A percentile compares a stretch with the other conserved stretches of the same genome.
Evolutionary conservation across 2,797 vertebrate species (phyloP).

Genomic region (Eptatretus atami): DNA sequence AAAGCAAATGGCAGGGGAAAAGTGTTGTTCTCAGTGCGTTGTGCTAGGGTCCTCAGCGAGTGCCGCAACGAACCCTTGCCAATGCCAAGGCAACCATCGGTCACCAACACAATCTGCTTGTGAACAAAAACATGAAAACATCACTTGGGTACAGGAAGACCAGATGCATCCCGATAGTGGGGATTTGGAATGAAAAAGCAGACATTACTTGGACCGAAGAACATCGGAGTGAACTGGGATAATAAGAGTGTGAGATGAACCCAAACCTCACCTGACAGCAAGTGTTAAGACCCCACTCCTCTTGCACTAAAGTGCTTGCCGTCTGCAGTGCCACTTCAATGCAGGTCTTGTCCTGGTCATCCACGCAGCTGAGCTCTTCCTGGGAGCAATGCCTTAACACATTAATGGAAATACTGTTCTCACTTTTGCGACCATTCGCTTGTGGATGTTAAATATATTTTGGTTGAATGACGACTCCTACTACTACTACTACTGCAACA

Average conservation of each 20-base stretch:
- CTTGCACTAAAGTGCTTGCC: slow-evolving; percentile 64
- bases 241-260: no score
- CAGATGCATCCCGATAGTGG: background rate
- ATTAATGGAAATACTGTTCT: no score
- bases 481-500: no score
- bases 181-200: no score
- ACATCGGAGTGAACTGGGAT: no score
- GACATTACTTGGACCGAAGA: no score
- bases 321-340: slow-evolving; percentile 53
- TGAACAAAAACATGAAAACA: background rate
- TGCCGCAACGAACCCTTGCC: slow-evolving; percentile 64
- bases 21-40: slow-evolving; percentile 44
- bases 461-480: no score
- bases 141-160: background rate
- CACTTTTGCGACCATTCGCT: no score
- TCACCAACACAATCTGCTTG: slow-evolving; percentile 54
- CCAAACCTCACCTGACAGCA: slow-evolving; percentile 46
- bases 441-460: no score
- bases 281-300: slow-evolving; percentile 72
- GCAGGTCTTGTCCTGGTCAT: slow-evolving; percentile 94
- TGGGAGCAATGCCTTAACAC: slow-evolving; percentile 12
- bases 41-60: slow-evolving; percentile 41
- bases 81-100: slow-evolving; percentile 72
- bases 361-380: slow-evolving; percentile 74
- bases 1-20: slow-evolving; percentile 83